Percentiles rank a stretch among this genome's conserved stretches.
Evolutionary conservation across 2,888 invertebrate genomes (phyloP).

Genomic region (Stictocephala bisonia): DNA sequence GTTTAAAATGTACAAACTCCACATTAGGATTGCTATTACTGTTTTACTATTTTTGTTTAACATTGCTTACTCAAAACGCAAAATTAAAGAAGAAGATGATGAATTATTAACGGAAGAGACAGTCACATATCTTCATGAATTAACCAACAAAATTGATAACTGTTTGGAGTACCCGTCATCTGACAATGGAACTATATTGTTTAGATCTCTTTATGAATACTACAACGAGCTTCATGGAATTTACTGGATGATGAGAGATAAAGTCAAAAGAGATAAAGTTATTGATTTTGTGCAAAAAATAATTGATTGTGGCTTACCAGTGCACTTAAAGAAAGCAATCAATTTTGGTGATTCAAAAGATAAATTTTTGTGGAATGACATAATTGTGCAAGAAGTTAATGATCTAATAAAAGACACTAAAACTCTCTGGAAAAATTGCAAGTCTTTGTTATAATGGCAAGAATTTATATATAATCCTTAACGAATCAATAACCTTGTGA

Average conservation of each 20-base stretch:
- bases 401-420: slow-evolving; percentile 9
- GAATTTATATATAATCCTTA: too few relatives aligned
- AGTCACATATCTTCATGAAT: not conserved
- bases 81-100: too few relatives aligned
- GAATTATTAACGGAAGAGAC: not conserved
- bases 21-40: too few relatives aligned
- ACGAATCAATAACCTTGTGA: too few relatives aligned
- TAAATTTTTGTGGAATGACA: slow-evolving; percentile 23
- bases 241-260: not conserved
- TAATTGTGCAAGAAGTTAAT: slow-evolving; percentile 1
- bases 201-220: slow-evolving; percentile 22
- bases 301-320: not conserved
- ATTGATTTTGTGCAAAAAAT: not conserved
- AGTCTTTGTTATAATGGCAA: too few relatives aligned
- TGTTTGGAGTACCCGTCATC: not conserved
- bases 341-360: not conserved
- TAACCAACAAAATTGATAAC: not conserved
- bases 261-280: not conserved
- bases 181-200: slow-evolving; percentile 7
- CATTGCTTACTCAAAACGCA: too few relatives aligned
- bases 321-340: not conserved
- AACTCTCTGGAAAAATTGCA: not conserved
- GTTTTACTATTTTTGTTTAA: too few relatives aligned
- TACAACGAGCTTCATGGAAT: not conserved
- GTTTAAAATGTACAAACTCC: too few relatives aligned